Base-by-base conservation (phyloP, 2,888 invertebrate species). In the Lepidonotus clava region DNA sequence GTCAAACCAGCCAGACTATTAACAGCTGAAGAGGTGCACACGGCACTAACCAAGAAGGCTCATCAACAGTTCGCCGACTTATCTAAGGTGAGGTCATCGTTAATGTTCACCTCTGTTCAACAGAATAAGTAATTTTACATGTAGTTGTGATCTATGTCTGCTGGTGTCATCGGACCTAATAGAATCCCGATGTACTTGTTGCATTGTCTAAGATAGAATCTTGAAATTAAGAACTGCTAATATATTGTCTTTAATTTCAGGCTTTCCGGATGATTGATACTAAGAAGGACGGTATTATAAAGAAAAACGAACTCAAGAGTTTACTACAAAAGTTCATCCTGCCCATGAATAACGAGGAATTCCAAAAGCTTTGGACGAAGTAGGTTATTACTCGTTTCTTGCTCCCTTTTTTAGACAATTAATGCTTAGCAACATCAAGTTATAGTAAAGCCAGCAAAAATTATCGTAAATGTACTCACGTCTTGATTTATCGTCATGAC, bases 41-140 rank as follows among this genome's bases (percentile, higher is more conserved):
- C 88, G 51, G 77, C 91, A 24, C 89, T 94, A 80, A 90, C 89
- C 86, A 85, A 87, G 66, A 93, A 93, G 88, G 91, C 91, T 40
- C 92, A 93, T 88, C 89, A 90, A 61, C 92, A 92, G 84, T 93
- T 91, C 90, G 90, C 89, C 84, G 93, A 94, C 88, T 86, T 93
- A 32, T 90, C 93, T 36, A 91, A 91, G 91, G 93, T 92, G 87
- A 46, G 85, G 4, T n/a, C n/a, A n/a, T n/a, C n/a, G n/a, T n/a
- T n/a, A n/a, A n/a, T n/a, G n/a, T n/a, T n/a, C n/a, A n/a, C n/a
- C n/a, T n/a, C n/a, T n/a, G n/a, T n/a, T n/a, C n/a, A n/a, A n/a
- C n/a, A n/a, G n/a, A n/a, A n/a, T n/a, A n/a, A n/a, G n/a, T n/a
- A n/a, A n/a, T n/a, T n/a, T n/a, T n/a, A n/a, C n/a, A n/a, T n/a